Base-by-base conservation (phyloP, 2,888 invertebrate species). In the Rotaria socialis region DNA sequence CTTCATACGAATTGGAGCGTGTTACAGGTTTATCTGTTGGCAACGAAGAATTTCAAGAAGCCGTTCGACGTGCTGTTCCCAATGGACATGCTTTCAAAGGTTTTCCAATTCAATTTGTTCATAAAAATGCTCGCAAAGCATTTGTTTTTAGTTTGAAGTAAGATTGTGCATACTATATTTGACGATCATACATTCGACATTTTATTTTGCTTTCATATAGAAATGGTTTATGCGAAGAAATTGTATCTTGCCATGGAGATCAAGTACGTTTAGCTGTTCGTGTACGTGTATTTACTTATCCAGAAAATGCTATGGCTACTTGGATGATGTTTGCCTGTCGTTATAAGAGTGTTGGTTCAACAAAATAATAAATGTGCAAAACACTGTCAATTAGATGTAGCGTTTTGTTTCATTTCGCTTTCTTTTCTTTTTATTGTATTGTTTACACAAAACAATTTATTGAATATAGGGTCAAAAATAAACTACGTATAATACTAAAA, bases 21-120 rank as follows among this genome's bases (percentile, higher is more conserved):
- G 88, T 90, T 52, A 90, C 91, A 88, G 91, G 91, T 90, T 87
- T 90, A 24, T 89, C 90, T 16, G 89, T 89, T 35, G 91, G 91
- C 47, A 91, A 91, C 88, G 91, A 91, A 87, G 91, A 91, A 87
- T 91, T 91, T 88, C 90, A 91, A 85, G 90, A 91, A 87, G 90
- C 91, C 5, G 89, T 91, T 16, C 89, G 90, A 58, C 89, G 89
- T 50, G 88, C 89, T 24, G 90, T 91, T 3, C 91, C 91, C 22
- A 91, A 91, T 87, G 91, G 91, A n/a, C 91, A 91, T 88, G 91
- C 91, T 22, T 91, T 91, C 88, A 91, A 91, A 87, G 91, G 86
- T n/a, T 87, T 88, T 86, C 91, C 91, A 8, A 90, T 91, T 56
- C 91, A 91, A 88, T 91, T 91, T 88, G 89, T 90, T n/a, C 91